Evolutionary conservation across 1,140 invertebrate species (phyloP), one percentile per base, ranked within the genome.

Genomic region (Papilio machaon): DNA sequence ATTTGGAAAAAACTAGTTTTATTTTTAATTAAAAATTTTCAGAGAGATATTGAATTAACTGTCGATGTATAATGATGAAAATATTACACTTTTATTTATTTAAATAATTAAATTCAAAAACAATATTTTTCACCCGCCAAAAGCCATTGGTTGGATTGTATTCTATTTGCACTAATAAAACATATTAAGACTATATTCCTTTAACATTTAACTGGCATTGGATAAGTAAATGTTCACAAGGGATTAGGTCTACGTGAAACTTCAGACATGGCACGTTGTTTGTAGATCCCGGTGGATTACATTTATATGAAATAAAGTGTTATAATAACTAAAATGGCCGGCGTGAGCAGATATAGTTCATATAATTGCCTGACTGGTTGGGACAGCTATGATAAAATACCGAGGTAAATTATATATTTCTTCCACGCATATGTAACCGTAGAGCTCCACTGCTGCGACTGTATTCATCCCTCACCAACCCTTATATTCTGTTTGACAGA

Each of bases 321-420:
- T 35, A 15, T 19, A 19, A 19, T 8, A 70, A 15, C 13, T 70
- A 75, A 83, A 47, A 92, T 93, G 90, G 86, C 90, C 46, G 88
- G 86, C 2, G 85, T 91, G 46, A 93, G 89, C 82, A 89, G 97
- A 94, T 97, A 98, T 95, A 97, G 96, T 94, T 98, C 97, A 76
- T 98, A 98, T 95, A 98, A 98, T 95, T 98, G 97, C 95, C 95
- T 98, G 86, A 97, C 97, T 58, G 97, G 97, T 93, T 98, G 97
- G 97, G 97, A 98, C 95, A 98, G 97, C 94, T 98, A 98, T 92
- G 97, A 98, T 95, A 96, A 96, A 87, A 98, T 98, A 95, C 97
- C 97, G 86, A 98, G 97, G 97, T 98, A 97, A 90, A 17, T 30
- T 30, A 30, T 30, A 30, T 30, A 30, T 58, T 74, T 79, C 11